Conservation (phyloP, 2,113 vertebrate species). For the Petroica traversi region DNA sequence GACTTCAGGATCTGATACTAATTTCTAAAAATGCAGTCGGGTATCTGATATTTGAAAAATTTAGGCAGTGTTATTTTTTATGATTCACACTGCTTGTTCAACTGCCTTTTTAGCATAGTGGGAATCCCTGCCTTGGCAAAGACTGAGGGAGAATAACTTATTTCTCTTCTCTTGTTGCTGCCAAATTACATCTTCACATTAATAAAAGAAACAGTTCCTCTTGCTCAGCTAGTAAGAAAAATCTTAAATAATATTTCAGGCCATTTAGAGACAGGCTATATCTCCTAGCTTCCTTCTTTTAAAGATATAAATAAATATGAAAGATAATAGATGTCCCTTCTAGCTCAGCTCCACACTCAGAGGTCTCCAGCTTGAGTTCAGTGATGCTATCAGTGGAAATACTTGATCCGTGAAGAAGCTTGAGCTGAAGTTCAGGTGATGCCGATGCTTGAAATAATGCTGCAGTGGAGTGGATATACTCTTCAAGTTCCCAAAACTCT, state of each 20-base stretch:
- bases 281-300: background rate
- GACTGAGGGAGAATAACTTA: background rate
- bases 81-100: background rate
- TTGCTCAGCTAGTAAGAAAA: background rate
- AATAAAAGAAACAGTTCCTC: background rate
- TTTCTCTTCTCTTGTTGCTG: background rate
- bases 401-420: background rate
- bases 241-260: background rate
- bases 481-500: background rate
- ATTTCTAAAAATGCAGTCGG: background rate
- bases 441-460: background rate
- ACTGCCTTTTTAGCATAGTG: background rate
- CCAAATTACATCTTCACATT: background rate
- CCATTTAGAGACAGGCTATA: background rate
- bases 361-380: background rate
- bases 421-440: background rate
- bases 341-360: background rate
- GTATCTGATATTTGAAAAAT: background rate
- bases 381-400: background rate
- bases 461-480: background rate
- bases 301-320: background rate
- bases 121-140: background rate
- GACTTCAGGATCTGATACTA: background rate
- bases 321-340: background rate
- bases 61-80: background rate